These are phyloP conservation scores for Saturnia pavonia DNA, from an alignment of 2,888 invertebrate genomes.

Conservation along the genomic window DNA sequence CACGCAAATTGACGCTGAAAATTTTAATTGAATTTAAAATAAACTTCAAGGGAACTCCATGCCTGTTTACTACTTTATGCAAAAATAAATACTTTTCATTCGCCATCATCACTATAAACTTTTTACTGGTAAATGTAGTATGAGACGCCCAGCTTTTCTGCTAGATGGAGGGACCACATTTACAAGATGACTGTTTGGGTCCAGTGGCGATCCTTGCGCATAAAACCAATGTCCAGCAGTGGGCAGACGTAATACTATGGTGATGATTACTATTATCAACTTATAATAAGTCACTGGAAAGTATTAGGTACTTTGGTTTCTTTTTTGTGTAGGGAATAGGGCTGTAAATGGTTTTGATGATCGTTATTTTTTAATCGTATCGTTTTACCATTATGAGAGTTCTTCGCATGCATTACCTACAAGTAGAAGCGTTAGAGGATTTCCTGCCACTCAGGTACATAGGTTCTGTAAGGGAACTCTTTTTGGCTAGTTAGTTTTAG, in stretches of 20 bases:
- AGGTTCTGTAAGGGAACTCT: no score
- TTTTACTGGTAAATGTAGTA: neutral
- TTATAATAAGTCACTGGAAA: no score
- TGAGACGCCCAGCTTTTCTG: neutral
- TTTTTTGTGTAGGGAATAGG: no score
- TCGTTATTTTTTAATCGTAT: no score
- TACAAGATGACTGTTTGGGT: neutral
- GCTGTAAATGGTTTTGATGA: neutral
- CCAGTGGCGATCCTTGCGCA: neutral
- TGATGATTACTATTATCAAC: no score
- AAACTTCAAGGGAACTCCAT: neutral
- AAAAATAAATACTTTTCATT: no score
- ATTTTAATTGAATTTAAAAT: neutral
- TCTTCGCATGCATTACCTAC: no score
- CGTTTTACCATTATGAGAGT: no score
- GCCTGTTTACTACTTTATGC: neutral
- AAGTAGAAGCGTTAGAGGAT: no score
- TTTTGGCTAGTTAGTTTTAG: no score
- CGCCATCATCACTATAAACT: neutral
- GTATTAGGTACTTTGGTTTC: no score
- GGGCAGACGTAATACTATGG: neutral
- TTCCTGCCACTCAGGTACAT: no score
- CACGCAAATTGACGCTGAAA: conserved; percentile 91
- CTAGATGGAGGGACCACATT: neutral
- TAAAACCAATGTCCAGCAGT: neutral